Conservation (phyloP, 2,113 vertebrate species). For the Vireo altiloquus region DNA sequence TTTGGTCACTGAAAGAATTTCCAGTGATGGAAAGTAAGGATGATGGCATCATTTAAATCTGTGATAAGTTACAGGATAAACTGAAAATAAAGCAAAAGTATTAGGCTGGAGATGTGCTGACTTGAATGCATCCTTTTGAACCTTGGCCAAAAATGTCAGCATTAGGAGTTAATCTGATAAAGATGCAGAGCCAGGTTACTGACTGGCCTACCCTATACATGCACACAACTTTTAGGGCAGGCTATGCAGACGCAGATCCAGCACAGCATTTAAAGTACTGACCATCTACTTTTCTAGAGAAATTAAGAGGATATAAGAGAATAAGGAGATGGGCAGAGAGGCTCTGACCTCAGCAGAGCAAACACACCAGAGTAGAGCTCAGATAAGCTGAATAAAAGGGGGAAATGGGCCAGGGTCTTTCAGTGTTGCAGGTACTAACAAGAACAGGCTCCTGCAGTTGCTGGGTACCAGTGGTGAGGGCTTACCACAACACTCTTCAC, state of each 20-base stretch:
- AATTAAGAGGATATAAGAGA: background rate
- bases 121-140: background rate
- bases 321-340: background rate
- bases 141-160: background rate
- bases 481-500: background rate
- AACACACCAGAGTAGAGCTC: background rate
- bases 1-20: background rate
- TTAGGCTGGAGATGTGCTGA: background rate
- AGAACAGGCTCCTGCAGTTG: background rate
- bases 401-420: background rate
- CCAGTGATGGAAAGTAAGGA: background rate
- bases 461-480: background rate
- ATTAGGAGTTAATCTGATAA: background rate
- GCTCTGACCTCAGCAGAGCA: background rate
- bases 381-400: background rate
- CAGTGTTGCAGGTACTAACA: background rate
- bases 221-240: background rate
- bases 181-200: background rate
- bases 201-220: background rate
- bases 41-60: background rate
- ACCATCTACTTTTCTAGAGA: background rate
- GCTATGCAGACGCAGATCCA: background rate
- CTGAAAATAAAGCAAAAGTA: background rate
- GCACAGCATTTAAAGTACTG: background rate
- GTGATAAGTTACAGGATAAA: background rate